Evolutionary conservation across 2,797 vertebrate species (phyloP).

Genomic region (Crenichthys baileyi): DNA sequence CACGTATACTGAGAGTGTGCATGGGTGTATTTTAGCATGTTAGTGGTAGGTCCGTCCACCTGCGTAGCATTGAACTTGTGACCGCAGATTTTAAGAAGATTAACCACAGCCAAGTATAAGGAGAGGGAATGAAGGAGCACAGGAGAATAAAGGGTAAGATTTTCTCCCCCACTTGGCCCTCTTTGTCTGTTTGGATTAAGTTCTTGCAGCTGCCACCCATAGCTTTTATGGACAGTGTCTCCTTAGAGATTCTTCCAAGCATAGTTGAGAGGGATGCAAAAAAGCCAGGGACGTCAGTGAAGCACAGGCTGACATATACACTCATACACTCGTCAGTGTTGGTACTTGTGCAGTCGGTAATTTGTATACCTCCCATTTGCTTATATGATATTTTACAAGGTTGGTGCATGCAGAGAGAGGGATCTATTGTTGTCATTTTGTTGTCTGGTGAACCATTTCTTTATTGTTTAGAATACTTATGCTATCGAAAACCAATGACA

Average conservation of each 20-base stretch:
- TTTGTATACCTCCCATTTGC: not conserved
- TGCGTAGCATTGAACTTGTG: constrained; percentile 81
- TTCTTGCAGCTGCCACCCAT: constrained; percentile 81
- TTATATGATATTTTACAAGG: not conserved
- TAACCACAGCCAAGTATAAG: constrained; percentile 78
- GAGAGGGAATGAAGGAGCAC: constrained; percentile 75
- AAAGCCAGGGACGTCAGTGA: constrained; percentile 50
- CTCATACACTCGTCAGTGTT: constrained; percentile 25
- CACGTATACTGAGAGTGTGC: constrained; percentile 40
- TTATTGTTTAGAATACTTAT: not conserved
- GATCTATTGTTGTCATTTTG: not conserved
- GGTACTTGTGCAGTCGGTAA: not conserved
- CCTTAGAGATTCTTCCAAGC: constrained; percentile 68
- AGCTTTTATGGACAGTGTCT: constrained; percentile 79
- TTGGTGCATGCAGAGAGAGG: not conserved
- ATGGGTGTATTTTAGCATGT: constrained; percentile 58
- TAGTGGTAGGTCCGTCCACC: constrained; percentile 78
- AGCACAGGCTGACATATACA: constrained; percentile 23
- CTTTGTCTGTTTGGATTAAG: constrained; percentile 82
- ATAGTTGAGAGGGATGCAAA: constrained; percentile 62
- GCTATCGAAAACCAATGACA: too few relatives aligned
- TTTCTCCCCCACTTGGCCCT: constrained; percentile 75
- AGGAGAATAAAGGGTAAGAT: constrained; percentile 77
- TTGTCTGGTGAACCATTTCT: not conserved
- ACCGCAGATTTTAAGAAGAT: constrained; percentile 82